Base-by-base conservation (phyloP, 2,113 vertebrate genomes). In the Mastomys natalensis region DNA sequence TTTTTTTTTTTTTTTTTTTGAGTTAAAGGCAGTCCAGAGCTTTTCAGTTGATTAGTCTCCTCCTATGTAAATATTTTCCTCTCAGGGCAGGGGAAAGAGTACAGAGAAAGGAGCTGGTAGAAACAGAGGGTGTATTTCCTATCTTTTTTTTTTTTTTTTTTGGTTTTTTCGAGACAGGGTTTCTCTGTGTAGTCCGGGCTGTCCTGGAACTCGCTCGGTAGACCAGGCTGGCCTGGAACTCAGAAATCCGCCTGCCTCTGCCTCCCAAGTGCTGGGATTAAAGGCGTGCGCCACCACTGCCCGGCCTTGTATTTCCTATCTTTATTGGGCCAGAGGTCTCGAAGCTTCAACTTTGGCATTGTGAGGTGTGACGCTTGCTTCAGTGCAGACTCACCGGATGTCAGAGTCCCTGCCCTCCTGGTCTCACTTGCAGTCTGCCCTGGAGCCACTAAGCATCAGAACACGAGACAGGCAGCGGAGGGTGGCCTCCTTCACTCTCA, bases 1-100 rank as follows among this genome's bases (percentile, higher is more conserved):
- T n/a, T 97, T 84, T n/a, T 70, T 95, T 97, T 95, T 97, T 31
- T 98, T 98, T 98, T 98, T 96, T 97, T 94, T 13, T 93, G 94
- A 98, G 95, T 98, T 98, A 98, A 98, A 98, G 96, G 97, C 96
- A 97, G 98, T 98, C 97, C 97, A 98, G 97, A 98, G 97, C 96
- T 98, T 98, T 98, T 97, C 97, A 97, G 96, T 98, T 95, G 80
- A 0, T 17, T 95, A 96, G 96, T 90, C 91, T 73, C 98, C 97
- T 96, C 98, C 97, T 91, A 43, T 98, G 97, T 98, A 98, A 98
- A 98, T 98, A 97, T 77, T 97, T 97, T 26, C 51, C 89, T 70
- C 89, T 95, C 5, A 0, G n/a, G 51, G 80, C 64, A 48, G 81
- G 95, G 66, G 93, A 76, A 19, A 77, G 84, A 51, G 81, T 94